Base-by-base conservation (phyloP, 2,113 vertebrate species). In the Hyaena hyaena region DNA sequence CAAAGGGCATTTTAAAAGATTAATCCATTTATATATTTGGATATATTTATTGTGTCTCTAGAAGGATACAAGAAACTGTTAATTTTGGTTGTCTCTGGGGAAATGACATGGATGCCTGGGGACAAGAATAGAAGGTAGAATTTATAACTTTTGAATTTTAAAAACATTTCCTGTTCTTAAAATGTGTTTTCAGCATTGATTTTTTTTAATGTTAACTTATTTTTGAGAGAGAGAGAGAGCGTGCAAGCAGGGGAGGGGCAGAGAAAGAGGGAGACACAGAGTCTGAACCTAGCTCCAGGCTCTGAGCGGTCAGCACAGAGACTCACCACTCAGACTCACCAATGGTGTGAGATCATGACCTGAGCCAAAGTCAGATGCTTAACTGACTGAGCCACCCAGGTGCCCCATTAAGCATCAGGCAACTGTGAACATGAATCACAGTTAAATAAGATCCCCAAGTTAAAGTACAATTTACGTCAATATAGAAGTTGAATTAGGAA, bases 131-230 rank as follows among this genome's bases (percentile, higher is more conserved):
- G 82, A 77, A 66, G 45, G 8, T 21, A 93, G 26, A 66, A 93
- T 84, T 91, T 82, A n/a, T 58, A 77, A 92, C 16, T 19, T 48
- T 84, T 65, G 68, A 35, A 86, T 55, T 93, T 43, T 93, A 15
- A 93, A 93, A 77, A 39, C 28, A 93, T 33, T 93, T 93, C 45
- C 11, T 93, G 21, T 65, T 76, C 53, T 79, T 83, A 50, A 92
- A 74, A 84, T 61, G 15, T 50, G 31, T 76, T 93, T 92, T 23
- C 50, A 66, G 66, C 45, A 93, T 33, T 26, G 28, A 77, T 77
- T 61, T 61, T 61, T 61, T 61, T 61, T 23, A 61, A 61, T 58
- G 55, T 58, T 58, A 58, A 61, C 23, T 61, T 61, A 24, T 61
- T 61, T 61, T 61, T 23, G 21, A 61, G 58, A 58, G 17, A 55